These are phyloP conservation scores for Carlito syrichta DNA, from an alignment of 2,113 vertebrate species.

Conservation along the genomic window DNA sequence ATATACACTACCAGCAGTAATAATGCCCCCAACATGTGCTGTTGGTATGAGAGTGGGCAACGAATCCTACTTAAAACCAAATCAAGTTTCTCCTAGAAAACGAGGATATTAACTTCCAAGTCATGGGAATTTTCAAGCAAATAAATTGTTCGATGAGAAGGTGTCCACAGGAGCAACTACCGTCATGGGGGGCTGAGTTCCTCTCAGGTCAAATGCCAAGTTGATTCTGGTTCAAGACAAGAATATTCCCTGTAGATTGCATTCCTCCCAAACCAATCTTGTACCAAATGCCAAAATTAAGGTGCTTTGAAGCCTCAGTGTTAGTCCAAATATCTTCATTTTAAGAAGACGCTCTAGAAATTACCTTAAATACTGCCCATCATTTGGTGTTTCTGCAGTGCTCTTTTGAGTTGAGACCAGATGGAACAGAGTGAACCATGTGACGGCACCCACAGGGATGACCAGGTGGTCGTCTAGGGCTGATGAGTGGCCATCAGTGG, in stretches of 20 bases:
- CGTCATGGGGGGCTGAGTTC: not conserved
- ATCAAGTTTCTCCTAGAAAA: not conserved
- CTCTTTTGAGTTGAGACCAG: not conserved
- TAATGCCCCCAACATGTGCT: not conserved
- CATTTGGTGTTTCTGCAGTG: not conserved
- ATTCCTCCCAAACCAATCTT: not conserved
- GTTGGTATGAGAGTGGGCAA: not conserved
- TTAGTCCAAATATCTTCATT: conserved; percentile 13
- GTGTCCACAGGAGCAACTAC: not conserved
- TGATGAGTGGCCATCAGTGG: not conserved
- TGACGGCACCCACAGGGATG: not conserved
- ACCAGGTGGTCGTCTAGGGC: not conserved
- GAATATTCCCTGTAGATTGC: not conserved
- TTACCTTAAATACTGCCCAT: not conserved
- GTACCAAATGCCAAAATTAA: not conserved
- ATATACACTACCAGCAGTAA: not conserved
- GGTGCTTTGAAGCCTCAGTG: not conserved
- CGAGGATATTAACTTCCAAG: not conserved
- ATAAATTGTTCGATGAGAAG: not conserved
- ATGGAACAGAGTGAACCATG: not conserved
- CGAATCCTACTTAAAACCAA: not conserved
- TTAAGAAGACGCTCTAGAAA: not conserved
- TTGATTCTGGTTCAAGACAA: not conserved
- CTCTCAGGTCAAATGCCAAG: conserved; percentile 24
- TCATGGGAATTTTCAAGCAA: not conserved